Base-by-base conservation (phyloP, 2,888 invertebrate genomes). In the Cryptus armator region DNA sequence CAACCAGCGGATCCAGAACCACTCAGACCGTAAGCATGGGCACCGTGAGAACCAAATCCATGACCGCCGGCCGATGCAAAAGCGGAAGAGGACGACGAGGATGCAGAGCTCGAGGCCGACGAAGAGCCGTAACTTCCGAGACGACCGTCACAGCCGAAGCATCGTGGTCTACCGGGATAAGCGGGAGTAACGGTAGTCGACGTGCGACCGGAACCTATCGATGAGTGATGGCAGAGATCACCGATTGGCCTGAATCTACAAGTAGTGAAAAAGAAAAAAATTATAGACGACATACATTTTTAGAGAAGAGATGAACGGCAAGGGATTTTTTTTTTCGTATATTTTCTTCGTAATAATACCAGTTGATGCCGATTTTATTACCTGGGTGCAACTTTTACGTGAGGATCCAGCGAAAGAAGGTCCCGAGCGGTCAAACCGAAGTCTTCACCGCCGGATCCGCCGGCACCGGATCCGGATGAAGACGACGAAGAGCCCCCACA, bases 231-330 rank as follows among this genome's bases (percentile, higher is more conserved):
- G 74, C 91, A 91, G n/a, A 90, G 67, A 46, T 91, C 90, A 14
- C 89, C 90, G 37, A 91, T 79, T 12, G 89, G 89, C 67, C 83
- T 56, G 70, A 90, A 90, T 6, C 91, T 91, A 76, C 3, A 79
- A 70, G 53, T 48, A 1, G 7, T 7, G 24, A 62, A 43, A 59
- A 37, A 44, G 44, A 56, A 48, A 3, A 32, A 12, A 43, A 12
- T 24, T 24, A 24, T 24, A 1, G 24, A 14, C 14, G 14, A 44
- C 7, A n/a, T 44, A 37, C 43, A 43, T 53, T 14, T 3, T 86
- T 86, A 37, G 37, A 37, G 37, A 37, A 37, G 37, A 37, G 37
- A 37, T 9, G 5, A 37, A 37, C 37, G 37, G 37, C 1, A 37
- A 37, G 37, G 0, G 9, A 37, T 37, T 51, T 51, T 51, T n/a